Evolutionary conservation across 92 coral and sea anemone genomes (phyloP), one percentile per base, ranked within the genome.

Genomic region (Paragorgia papillata): DNA sequence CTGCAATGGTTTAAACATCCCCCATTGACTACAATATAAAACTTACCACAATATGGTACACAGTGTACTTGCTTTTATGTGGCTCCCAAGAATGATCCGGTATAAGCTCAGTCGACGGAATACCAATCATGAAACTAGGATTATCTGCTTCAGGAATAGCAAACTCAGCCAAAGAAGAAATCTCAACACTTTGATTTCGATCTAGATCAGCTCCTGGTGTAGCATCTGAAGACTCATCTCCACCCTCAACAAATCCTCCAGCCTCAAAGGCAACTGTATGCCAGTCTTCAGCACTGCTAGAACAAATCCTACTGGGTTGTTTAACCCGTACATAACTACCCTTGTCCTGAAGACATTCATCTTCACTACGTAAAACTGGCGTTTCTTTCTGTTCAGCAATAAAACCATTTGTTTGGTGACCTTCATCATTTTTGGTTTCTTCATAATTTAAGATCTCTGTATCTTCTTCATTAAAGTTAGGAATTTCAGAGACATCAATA

Each of bases 21-120:
- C 17, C 5, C 26, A 51, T 22, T 51, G n/a, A 17, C 58, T 4
- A 51, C 21, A 51, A 22, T 37, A 14, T 20, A 13, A 25, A 64
- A 1, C 88, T 57, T 51, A 94, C 98, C 90, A 84, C 97, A 39
- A 94, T 91, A 48, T 83, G 85, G 73, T 94, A 94, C 2, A 91
- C 82, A 2, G 98, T 94, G 73, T 88, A 94, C 28, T 89, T 91
- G 75, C 81, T 91, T 57, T 92, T 80, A 27, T 92, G 91, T 19
- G 98, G 97, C 58, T 91, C 93, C 83, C 89, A 92, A 0, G 80
- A 84, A 24, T 85, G 83, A 74, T 91, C 98, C 31, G 83, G 31
- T 0, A 93, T 89, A 1, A 88, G 68, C 56, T 91, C 90, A 4
- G 98, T 91, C 3, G 73, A 75, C 2, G 92, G 94, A 54, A 94